Evolutionary conservation across 1,140 invertebrate genomes (phyloP), one percentile per base, ranked within the genome.

Genomic region (Ganaspis sp.): DNA sequence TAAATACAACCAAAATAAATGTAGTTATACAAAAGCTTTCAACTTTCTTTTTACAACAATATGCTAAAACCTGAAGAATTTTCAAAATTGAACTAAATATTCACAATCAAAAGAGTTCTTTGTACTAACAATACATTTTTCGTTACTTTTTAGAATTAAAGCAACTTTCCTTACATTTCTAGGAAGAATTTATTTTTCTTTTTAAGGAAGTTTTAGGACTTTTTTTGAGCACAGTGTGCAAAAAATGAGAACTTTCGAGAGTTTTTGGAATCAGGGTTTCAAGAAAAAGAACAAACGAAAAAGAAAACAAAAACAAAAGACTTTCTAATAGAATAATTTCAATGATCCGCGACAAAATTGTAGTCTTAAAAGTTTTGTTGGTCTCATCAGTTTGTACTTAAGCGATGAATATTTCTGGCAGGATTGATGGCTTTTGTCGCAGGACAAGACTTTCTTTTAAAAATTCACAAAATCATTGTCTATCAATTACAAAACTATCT

Each of bases 1-100:
- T 64, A 64, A 64, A 64, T 64, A 64, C 54, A 64, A 58, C n/a
- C 11, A 29, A n/a, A 64, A 29, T 64, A 29, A 64, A 64, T 64
- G 11, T 64, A 64, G 26, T 4, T 9, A 58, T 12, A 29, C 12
- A 58, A 26, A 54, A 23, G 11, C 29, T 2, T 34, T 4, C 26
- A 26, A 26, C 26, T 15, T 26, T 23, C 12, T 9, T 29, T 26
- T 12, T n/a, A n/a, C n/a, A n/a, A n/a, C n/a, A n/a, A n/a, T n/a
- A n/a, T n/a, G n/a, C n/a, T n/a, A n/a, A 58, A 58, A 45, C 17
- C 29, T 15, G 21, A 12, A 9, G 29, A 64, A 23, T 29, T 29
- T 9, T 3, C 23, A 40, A 40, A 38, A 1, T 58, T 58, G 6
- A 23, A 58, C 21, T 23, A 23, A 58, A 58, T 9, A 58, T 11